Evolutionary conservation across 2,888 invertebrate species (phyloP).

Genomic region (Ochropacha duplaris): DNA sequence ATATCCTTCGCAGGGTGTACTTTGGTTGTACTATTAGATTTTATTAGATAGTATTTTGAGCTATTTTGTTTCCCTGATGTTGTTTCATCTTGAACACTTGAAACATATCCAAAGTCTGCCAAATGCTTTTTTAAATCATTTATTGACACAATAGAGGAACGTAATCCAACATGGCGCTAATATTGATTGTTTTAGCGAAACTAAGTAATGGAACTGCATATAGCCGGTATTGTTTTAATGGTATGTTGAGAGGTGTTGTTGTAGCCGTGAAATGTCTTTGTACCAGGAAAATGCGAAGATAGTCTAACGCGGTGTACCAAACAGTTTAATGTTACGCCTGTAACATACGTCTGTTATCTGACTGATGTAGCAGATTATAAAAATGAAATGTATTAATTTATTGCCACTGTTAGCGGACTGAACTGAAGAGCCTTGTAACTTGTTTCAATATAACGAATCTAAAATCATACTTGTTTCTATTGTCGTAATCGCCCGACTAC

Average conservation of each 20-base stretch:
- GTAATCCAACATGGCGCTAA: background rate
- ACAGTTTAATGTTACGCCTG: background rate
- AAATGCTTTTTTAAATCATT: background rate
- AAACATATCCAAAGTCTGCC: background rate
- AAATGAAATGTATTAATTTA: constrained; percentile 18
- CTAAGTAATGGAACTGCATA: background rate
- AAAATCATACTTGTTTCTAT: constrained; percentile 52
- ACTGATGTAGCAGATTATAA: constrained; percentile 1
- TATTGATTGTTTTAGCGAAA: background rate
- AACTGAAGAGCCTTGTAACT: constrained; percentile 59
- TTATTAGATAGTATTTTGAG: no score
- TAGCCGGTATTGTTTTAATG: background rate
- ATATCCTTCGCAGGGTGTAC: no score
- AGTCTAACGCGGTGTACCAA: no score
- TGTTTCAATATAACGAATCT: constrained; percentile 65
- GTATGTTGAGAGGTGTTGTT: no score
- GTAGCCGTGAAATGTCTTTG: no score
- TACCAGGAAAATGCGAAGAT: no score
- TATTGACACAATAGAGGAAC: no score
- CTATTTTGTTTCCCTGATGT: background rate
- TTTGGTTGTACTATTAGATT: no score
- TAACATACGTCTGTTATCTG: background rate
- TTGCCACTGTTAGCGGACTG: constrained; percentile 50
- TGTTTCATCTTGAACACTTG: background rate
- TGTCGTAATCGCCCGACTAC: no score